phyloP scores from a whole-genome alignment of 2,797 vertebrate genomes.

The Geotrypetes seraphini region DNA sequence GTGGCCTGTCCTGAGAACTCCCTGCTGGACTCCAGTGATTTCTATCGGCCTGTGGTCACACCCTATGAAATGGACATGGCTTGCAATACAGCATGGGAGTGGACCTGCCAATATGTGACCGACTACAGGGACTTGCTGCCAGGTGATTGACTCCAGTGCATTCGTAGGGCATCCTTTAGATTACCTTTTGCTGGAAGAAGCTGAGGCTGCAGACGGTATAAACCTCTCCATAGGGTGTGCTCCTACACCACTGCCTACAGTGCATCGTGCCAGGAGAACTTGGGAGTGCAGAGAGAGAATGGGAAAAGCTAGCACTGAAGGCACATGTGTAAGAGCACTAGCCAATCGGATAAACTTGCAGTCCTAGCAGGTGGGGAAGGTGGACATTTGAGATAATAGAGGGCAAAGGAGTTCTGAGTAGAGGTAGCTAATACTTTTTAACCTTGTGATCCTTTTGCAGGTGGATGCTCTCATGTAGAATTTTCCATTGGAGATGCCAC shows the following conservation, averaged over 20 bases:
- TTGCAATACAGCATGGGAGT: conserved; percentile 80
- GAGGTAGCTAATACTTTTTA: too few species aligned
- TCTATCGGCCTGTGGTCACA: conserved; percentile 74
- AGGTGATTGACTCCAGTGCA: conserved; percentile 46
- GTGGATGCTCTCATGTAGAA: conserved; percentile 62
- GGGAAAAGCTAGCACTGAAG: too few species aligned
- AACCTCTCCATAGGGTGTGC: too few species aligned
- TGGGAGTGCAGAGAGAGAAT: background rate
- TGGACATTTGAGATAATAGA: too few species aligned
- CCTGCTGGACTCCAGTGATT: conserved; percentile 68
- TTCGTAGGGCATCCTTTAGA: background rate
- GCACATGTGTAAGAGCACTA: too few species aligned
- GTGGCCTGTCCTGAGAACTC: conserved; percentile 86
- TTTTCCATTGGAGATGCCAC: conserved; percentile 46
- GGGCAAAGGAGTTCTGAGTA: too few species aligned
- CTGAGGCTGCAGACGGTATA: background rate
- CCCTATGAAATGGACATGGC: conserved; percentile 92
- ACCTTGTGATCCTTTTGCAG: conserved; percentile 46
- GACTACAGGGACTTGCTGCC: conserved; percentile 82
- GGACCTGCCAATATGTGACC: conserved; percentile 75
- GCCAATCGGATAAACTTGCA: too few species aligned
- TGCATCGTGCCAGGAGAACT: too few species aligned
- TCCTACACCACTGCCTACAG: too few species aligned
- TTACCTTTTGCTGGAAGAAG: background rate
- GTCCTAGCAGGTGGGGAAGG: too few species aligned